phyloP scores from a whole-genome alignment of 2,797 vertebrate genomes.

The Chelon auratus region DNA sequence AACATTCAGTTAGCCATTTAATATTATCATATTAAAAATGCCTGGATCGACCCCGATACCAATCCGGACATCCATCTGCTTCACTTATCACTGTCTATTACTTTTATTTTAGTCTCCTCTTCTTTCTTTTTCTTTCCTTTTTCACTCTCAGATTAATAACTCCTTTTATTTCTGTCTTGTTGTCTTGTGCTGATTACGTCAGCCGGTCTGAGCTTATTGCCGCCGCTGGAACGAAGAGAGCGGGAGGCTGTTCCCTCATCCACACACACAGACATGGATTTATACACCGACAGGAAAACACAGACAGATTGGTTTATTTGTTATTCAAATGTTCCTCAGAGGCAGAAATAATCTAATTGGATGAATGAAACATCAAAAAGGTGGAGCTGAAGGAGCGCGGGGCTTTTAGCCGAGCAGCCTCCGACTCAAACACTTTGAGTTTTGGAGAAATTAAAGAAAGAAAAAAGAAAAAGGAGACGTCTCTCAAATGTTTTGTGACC shows the following conservation, averaged over 20 bases:
- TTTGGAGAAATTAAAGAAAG: background rate
- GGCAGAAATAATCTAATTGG: conserved; percentile 19
- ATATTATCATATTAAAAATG: too few relatives aligned
- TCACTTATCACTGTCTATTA: too few relatives aligned
- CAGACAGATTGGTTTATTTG: conserved; percentile 33
- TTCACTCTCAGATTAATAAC: too few relatives aligned
- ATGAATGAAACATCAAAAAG: conserved; percentile 35
- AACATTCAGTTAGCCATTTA: too few relatives aligned
- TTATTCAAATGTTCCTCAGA: conserved; percentile 24
- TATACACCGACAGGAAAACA: conserved; percentile 1
- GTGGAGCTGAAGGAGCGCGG: background rate
- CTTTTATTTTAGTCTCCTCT: too few relatives aligned
- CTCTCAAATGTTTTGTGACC: too few relatives aligned
- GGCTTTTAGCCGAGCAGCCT: conserved; percentile 3
- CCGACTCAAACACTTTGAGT: background rate
- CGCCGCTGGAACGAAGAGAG: background rate
- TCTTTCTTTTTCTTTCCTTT: too few relatives aligned
- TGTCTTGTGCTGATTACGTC: too few relatives aligned
- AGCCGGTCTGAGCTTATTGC: too few relatives aligned
- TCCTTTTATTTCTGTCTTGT: too few relatives aligned
- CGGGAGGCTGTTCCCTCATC: conserved; percentile 1
- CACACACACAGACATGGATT: conserved; percentile 18
- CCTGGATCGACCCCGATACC: too few relatives aligned
- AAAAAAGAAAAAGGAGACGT: background rate
- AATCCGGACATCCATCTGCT: too few relatives aligned